Conservation (phyloP, 2,888 invertebrate species). For the Oscheius sp. region DNA sequence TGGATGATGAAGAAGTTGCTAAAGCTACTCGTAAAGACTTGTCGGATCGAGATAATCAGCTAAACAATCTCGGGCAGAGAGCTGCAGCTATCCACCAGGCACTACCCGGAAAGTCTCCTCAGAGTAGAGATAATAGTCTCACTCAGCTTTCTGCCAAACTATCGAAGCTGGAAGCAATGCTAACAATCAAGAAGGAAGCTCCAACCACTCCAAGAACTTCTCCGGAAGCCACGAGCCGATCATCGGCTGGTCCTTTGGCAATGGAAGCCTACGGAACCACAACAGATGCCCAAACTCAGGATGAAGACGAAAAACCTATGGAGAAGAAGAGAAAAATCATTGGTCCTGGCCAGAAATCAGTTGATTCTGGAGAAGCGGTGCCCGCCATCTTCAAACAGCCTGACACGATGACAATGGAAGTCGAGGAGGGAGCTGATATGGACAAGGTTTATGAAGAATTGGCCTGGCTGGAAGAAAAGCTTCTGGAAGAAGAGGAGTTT, state of each 20-base stretch:
- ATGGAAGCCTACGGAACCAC: slow-evolving; percentile 68
- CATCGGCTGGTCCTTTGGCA: slow-evolving; percentile 41
- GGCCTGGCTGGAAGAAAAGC: slow-evolving; percentile 52
- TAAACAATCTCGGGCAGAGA: slow-evolving; percentile 56
- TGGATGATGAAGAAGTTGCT: slow-evolving; percentile 34
- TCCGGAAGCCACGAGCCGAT: slow-evolving; percentile 46
- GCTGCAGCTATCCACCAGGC: slow-evolving; percentile 57
- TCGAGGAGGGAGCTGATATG: slow-evolving; percentile 23
- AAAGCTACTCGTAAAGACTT: slow-evolving; percentile 59
- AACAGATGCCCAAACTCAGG: slow-evolving; percentile 45
- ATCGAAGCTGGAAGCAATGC: slow-evolving; percentile 54
- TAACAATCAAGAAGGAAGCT: slow-evolving; percentile 40
- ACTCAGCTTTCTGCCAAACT: slow-evolving; percentile 53
- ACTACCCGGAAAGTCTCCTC: slow-evolving; percentile 55
- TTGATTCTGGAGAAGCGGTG: background rate
- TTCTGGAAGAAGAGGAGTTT: slow-evolving; percentile 56
- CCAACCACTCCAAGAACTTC: slow-evolving; percentile 39
- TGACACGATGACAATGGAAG: slow-evolving; percentile 23
- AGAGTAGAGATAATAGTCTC: slow-evolving; percentile 48
- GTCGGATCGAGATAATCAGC: slow-evolving; percentile 57
- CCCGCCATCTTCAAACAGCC: background rate
- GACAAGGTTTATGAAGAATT: slow-evolving; percentile 45
- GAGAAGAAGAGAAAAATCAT: slow-evolving; percentile 35
- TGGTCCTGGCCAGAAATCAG: slow-evolving; percentile 32
- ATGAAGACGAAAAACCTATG: slow-evolving; percentile 20